Evolutionary conservation across 2,888 invertebrate genomes (phyloP).

Genomic region (Phaonia tiefii): DNA sequence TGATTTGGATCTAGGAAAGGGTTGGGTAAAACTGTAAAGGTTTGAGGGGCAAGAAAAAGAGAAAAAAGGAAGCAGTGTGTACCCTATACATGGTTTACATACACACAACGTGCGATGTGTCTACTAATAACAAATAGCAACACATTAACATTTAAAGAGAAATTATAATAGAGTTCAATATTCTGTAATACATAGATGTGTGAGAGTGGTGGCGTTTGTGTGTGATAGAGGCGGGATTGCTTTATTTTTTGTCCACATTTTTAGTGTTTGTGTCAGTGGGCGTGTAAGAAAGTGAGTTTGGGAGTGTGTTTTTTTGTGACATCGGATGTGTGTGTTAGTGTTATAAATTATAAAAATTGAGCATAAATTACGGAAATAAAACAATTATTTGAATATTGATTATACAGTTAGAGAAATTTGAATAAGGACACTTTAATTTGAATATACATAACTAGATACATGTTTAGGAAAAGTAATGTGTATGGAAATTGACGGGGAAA

Average conservation of each 20-base stretch:
- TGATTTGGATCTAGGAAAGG: neutral
- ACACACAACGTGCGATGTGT: neutral
- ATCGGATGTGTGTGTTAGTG: neutral
- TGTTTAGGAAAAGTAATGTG: slow-evolving; percentile 4
- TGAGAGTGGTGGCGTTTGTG: slow-evolving; percentile 3
- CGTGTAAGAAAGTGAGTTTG: neutral
- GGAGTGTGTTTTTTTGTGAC: neutral
- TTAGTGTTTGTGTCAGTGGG: neutral
- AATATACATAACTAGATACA: neutral
- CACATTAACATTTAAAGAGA: neutral
- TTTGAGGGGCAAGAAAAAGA: neutral
- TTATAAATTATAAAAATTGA: slow-evolving; percentile 16
- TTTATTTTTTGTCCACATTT: too few species aligned
- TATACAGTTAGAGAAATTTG: slow-evolving; percentile 39
- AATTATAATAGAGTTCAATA: neutral
- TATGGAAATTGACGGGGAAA: slow-evolving; percentile 16
- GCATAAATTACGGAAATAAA: slow-evolving; percentile 16
- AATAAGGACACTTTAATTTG: slow-evolving; percentile 21
- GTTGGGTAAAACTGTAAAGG: too few species aligned
- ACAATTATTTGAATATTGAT: slow-evolving; percentile 7
- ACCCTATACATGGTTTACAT: neutral
- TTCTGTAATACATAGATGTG: neutral
- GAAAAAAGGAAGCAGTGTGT: neutral
- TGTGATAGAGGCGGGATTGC: neutral
- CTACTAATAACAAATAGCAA: neutral